Evolutionary conservation across 2,113 vertebrate genomes (phyloP), one percentile per base, ranked within the genome.

Genomic region (Apteryx mantelli): DNA sequence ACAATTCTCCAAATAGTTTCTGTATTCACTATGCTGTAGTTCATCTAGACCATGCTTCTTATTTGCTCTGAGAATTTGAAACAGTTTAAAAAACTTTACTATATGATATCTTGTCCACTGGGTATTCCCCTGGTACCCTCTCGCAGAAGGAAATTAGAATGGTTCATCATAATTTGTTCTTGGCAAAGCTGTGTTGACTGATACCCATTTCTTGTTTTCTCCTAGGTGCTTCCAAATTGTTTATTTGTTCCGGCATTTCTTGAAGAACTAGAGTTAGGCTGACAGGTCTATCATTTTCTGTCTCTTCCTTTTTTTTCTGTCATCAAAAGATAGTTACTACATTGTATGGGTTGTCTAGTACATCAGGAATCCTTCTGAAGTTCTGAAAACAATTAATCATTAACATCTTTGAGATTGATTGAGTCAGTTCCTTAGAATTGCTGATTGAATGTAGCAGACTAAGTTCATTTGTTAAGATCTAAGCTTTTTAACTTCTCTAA

Each of bases 331-430:
- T 34, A 82, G 78, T 70, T 61, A 30, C 63, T 88, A 40, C n/a
- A 11, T 74, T 77, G 55, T 88, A 68, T 83, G 79, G 83, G 5
- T 80, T 89, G 76, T 73, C 75, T 88, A 53, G 66, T 81, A 90
- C 85, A 83, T 95, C 85, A 77, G 58, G 85, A 95, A 12, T 25
- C 58, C 26, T 93, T 86, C 64, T 58, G 7, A 70, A 83, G 26
- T 63, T 93, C 21, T 71, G 74, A 82, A 89, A 38, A 88, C 69
- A 73, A 82, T 32, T 1, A 91, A 86, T 94, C 58, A 1, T 94
- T 95, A 96, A 66, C 70, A 93, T 53, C 82, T 91, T 86, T 70
- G 91, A 87, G 85, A 64, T 82, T 85, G 91, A 94, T 89, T 71
- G 70, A 93, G 63, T 55, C 82, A 15, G 42, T 48, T 96, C 53